phyloP scores from a whole-genome alignment of 2,113 vertebrate genomes.

The Oceanites oceanicus region DNA sequence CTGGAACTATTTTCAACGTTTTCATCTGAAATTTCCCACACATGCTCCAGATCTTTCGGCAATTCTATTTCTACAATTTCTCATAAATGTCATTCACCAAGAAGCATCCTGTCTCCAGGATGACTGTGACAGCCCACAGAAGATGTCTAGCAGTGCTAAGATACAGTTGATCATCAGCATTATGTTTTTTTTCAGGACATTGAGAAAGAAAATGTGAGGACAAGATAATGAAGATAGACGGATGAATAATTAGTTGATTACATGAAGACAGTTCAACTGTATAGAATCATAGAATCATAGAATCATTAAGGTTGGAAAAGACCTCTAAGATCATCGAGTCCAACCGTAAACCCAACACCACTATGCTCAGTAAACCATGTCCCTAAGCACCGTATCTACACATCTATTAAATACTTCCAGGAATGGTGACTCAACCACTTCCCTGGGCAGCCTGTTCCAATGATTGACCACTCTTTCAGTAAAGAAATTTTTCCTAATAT shows the following conservation, averaged over 20 bases:
- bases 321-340: too few relatives aligned
- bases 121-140: neutral
- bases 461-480: too few relatives aligned
- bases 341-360: too few relatives aligned
- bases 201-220: neutral
- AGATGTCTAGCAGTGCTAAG: neutral
- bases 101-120: neutral
- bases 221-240: neutral
- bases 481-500: too few relatives aligned
- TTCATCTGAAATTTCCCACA: neutral
- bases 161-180: neutral
- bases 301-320: too few relatives aligned
- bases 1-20: neutral
- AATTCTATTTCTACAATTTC: neutral
- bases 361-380: too few relatives aligned
- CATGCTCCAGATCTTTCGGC: neutral
- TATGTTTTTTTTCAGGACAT: neutral
- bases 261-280: neutral
- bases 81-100: neutral
- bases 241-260: neutral
- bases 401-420: too few relatives aligned
- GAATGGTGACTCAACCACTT: too few relatives aligned
- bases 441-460: too few relatives aligned
- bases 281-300: too few relatives aligned
- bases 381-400: too few relatives aligned